Conservation (phyloP, 2,113 vertebrate genomes). For the Lagopus muta region DNA sequence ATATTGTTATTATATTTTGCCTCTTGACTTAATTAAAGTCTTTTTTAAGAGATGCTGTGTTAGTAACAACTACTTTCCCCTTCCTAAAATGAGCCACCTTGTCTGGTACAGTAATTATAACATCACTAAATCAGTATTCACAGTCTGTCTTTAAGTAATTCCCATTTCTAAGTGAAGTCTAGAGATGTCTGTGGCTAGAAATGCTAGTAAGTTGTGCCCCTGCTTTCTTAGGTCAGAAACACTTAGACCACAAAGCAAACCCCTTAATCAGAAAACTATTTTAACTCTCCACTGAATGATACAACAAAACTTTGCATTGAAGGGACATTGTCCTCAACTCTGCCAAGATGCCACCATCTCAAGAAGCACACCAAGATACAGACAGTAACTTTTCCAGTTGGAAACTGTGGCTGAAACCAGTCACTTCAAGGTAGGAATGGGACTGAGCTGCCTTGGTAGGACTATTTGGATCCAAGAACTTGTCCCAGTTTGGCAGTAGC, state of each 20-base stretch:
- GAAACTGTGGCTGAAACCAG: not conserved
- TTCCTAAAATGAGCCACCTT: slow-evolving; percentile 55
- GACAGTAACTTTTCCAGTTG: not conserved
- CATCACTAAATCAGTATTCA: slow-evolving; percentile 44
- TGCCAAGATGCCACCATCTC: not conserved
- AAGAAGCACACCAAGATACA: not conserved
- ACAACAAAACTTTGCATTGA: not conserved
- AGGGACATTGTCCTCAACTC: not conserved
- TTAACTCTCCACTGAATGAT: not conserved
- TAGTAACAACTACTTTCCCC: slow-evolving; percentile 33
- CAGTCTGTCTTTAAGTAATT: slow-evolving; percentile 41
- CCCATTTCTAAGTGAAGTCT: slow-evolving; percentile 15
- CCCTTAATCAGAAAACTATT: not conserved
- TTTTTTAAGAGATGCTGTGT: slow-evolving; percentile 50
- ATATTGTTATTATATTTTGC: slow-evolving; percentile 38
- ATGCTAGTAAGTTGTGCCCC: not conserved
- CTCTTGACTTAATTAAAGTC: slow-evolving; percentile 48
- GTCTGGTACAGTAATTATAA: slow-evolving; percentile 60
- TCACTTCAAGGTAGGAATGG: not conserved
- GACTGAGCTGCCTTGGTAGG: not conserved
- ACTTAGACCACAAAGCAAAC: not conserved
- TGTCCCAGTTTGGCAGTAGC: not conserved
- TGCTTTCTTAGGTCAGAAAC: not conserved
- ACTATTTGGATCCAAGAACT: accelerated
- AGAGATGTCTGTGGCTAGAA: slow-evolving; percentile 38